These are phyloP conservation scores for Chroicocephalus ridibundus DNA, from an alignment of 2,113 vertebrate genomes.

Conservation along the genomic window DNA sequence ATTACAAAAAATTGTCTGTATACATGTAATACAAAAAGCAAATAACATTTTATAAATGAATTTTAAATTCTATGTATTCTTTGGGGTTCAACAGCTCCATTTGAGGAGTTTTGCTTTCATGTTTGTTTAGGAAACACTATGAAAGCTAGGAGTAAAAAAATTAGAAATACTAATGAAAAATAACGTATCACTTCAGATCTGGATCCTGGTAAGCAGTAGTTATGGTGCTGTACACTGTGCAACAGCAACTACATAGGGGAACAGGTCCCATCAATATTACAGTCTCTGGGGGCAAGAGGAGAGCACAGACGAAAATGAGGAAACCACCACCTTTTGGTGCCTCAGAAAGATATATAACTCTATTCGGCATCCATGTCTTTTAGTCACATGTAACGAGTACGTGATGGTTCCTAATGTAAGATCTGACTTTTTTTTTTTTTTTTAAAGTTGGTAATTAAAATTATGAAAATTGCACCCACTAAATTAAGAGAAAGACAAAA, in stretches of 20 bases:
- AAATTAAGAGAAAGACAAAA: background rate
- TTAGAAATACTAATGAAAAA: background rate
- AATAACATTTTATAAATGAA: background rate
- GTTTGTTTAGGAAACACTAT: background rate
- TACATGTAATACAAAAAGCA: background rate
- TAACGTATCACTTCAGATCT: background rate
- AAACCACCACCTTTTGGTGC: background rate
- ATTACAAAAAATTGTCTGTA: background rate
- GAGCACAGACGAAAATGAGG: background rate
- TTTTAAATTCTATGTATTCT: background rate
- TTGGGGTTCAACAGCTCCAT: background rate
- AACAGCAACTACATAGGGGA: background rate
- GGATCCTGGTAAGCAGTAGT: background rate
- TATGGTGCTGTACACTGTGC: background rate
- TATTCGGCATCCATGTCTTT: accelerated
- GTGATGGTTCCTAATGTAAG: background rate
- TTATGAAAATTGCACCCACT: background rate
- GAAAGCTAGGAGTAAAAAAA: background rate
- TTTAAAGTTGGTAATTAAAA: background rate
- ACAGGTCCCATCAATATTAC: background rate
- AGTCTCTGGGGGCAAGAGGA: accelerated
- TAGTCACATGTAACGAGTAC: accelerated
- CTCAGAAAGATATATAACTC: background rate
- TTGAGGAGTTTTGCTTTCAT: background rate
- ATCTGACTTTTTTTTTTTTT: background rate